Evolutionary conservation across 2,888 invertebrate genomes (phyloP), one percentile per base, ranked within the genome.

Genomic region (Troides oblongomaculatus): DNA sequence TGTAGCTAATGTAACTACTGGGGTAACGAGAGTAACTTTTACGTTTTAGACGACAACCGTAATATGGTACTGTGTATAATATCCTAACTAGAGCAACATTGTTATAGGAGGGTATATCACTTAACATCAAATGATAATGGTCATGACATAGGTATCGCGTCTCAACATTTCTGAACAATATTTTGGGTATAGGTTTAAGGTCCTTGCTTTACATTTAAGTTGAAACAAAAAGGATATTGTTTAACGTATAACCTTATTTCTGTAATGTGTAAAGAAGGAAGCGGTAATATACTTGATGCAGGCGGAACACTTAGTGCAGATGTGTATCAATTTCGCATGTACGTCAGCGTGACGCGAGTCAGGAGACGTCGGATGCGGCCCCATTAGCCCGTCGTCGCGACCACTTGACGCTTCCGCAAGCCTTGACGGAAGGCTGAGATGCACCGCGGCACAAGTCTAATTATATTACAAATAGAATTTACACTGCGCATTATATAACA

Each of bases 331-430:
- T 64, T 39, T 64, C 39, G 79, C 76, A 72, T 71, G 75, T 80
- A 81, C 84, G 81, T 81, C 82, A 84, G 72, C 73, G 74, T 76
- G 72, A 74, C 74, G 77, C 76, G 75, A 74, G 39, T 39, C 39
- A 39, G 75, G 72, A 74, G 73, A 76, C 59, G 80, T 85, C 88
- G 88, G 88, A 90, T 84, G 74, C 78, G 77, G 78, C 76, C 79
- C 77, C 82, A 89, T 89, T 89, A 89, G 76, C 78, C 82, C 82
- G 88, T 87, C 87, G 67, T 23, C 71, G 73, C 64, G 62, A 71
- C 74, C 75, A 75, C 79, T 77, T 81, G 84, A 82, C 75, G 81
- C 81, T 84, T 88, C 88, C 88, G 85, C 79, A 80, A 70, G 73
- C 73, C 72, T 72, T 72, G 79, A 75, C 76, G 77, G 77, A 74